These are phyloP conservation scores for Podilymbus podiceps DNA, from an alignment of 2,113 vertebrate species.

Conservation along the genomic window DNA sequence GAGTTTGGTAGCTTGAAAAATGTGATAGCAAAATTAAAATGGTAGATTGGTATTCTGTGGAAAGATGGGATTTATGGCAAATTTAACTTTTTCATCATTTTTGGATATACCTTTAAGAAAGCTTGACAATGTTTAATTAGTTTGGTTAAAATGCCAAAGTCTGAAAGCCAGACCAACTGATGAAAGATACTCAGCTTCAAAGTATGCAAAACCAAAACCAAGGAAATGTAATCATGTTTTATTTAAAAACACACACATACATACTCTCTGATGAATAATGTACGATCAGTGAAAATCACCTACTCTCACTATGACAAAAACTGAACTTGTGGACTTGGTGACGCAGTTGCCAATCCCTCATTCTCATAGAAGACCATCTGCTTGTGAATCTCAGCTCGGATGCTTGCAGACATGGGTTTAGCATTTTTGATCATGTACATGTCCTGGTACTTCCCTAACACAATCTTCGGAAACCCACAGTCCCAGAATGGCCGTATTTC, in stretches of 20 bases:
- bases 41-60: neutral
- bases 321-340: neutral
- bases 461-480: neutral
- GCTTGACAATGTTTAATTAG: neutral
- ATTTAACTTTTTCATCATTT: neutral
- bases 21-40: neutral
- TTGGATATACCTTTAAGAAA: neutral
- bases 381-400: neutral
- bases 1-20: neutral
- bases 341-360: neutral
- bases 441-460: neutral
- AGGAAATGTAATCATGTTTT: constrained; percentile 24
- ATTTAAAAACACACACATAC: constrained; percentile 21
- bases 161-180: neutral
- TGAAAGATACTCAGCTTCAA: neutral
- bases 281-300: neutral
- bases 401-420: neutral
- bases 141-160: neutral
- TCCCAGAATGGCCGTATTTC: neutral
- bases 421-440: neutral
- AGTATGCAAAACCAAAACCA: neutral
- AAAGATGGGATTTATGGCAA: neutral
- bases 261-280: neutral
- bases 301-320: neutral
- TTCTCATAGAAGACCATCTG: neutral